phyloP scores from a whole-genome alignment of 2,113 vertebrate species.

The Apus apus region DNA sequence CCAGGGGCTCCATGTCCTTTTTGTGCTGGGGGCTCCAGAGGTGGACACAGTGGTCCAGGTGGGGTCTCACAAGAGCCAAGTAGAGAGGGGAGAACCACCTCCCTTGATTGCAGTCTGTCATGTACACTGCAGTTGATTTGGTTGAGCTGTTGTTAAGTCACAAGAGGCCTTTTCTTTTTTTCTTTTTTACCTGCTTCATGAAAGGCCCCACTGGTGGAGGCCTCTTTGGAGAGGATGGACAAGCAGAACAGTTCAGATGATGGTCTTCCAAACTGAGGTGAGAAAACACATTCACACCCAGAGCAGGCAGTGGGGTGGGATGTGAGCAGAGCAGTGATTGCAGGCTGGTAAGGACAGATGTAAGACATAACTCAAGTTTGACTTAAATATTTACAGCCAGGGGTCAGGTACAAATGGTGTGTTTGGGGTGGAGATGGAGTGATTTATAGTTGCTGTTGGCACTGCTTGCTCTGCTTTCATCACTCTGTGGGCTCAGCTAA shows the following conservation, averaged over 20 bases:
- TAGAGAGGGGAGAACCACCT: too few species aligned
- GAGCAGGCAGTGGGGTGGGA: slow-evolving; percentile 35
- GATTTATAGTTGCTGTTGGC: slow-evolving; percentile 52
- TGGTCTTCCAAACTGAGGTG: neutral
- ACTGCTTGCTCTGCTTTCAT: neutral
- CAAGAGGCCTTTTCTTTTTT: neutral
- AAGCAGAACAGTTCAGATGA: neutral
- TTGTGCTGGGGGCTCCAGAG: too few species aligned
- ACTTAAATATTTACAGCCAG: slow-evolving; percentile 54
- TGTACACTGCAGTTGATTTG: neutral
- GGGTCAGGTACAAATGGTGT: slow-evolving; percentile 41
- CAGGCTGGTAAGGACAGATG: slow-evolving; percentile 40
- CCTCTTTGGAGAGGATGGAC: neutral
- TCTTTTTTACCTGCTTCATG: neutral
- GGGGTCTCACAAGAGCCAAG: too few species aligned
- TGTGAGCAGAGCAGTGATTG: neutral
- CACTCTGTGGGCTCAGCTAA: neutral
- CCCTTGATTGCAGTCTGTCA: too few species aligned
- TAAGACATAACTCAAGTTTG: slow-evolving; percentile 52
- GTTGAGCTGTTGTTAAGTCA: neutral
- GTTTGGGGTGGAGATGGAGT: slow-evolving; percentile 50
- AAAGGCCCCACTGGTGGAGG: neutral
- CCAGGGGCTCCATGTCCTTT: too few species aligned
- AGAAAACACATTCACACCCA: slow-evolving; percentile 30
- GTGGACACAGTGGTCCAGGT: too few species aligned